phyloP scores from a whole-genome alignment of 2,888 invertebrate genomes.

The Dascillus cervinus region DNA sequence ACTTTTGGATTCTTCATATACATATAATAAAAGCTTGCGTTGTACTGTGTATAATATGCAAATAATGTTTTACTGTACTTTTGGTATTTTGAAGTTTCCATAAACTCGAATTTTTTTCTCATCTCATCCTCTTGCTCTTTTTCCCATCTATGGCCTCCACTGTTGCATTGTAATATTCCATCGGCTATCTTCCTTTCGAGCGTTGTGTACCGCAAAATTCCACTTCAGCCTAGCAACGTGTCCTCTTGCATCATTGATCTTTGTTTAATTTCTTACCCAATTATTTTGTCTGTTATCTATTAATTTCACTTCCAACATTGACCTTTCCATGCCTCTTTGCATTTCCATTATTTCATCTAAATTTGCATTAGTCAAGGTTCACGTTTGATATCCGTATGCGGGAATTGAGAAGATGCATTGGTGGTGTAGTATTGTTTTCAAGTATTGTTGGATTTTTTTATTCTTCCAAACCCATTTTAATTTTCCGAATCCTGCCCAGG shows the following conservation, averaged over 20 bases:
- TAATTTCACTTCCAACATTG: background rate
- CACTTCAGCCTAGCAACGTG: background rate
- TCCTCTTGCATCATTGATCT: background rate
- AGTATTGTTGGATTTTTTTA: conserved; percentile 5
- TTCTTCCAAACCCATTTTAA: conserved; percentile 6
- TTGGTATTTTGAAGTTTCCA: no score
- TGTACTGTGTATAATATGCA: no score
- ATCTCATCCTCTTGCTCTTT: conserved; percentile 1
- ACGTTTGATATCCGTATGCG: conserved; percentile 2
- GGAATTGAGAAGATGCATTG: conserved; percentile 2
- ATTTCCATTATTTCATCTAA: conserved; percentile 1
- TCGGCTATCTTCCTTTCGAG: conserved; percentile 1
- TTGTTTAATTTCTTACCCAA: background rate
- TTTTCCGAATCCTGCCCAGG: conserved; percentile 16
- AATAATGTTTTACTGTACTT: no score
- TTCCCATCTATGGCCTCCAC: conserved; percentile 1
- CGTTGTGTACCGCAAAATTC: conserved; percentile 2
- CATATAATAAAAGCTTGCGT: no score
- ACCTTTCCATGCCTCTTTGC: conserved; percentile 1
- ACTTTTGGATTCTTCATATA: no score
- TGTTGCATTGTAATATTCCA: conserved; percentile 2
- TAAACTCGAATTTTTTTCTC: no score
- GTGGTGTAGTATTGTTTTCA: conserved; percentile 9
- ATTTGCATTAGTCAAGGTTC: no score
- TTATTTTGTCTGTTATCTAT: background rate